These are phyloP conservation scores for Carduelis carduelis DNA, from an alignment of 2,797 vertebrate species.

Conservation along the genomic window DNA sequence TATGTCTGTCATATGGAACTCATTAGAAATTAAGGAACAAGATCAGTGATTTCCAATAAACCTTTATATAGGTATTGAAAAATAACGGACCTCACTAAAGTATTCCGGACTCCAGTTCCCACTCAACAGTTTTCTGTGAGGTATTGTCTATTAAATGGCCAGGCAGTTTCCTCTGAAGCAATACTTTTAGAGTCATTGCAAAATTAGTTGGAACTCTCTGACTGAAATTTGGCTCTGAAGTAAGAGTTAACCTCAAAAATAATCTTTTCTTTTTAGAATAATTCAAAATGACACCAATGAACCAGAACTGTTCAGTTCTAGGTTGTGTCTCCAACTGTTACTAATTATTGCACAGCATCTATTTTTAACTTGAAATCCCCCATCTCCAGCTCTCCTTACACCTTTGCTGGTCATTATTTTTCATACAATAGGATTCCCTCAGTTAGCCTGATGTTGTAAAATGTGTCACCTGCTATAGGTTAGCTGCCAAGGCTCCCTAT, in stretches of 20 bases:
- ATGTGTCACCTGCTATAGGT: not conserved
- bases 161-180: not conserved
- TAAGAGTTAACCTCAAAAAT: constrained; percentile 4
- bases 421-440: not conserved
- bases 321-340: not conserved
- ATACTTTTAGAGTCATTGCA: not conserved
- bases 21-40: not conserved
- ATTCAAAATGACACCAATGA: not conserved
- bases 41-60: not conserved
- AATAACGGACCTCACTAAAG: not conserved
- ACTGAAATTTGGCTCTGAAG: not conserved
- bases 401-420: not conserved
- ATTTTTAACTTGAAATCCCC: not conserved
- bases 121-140: not conserved
- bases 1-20: not conserved
- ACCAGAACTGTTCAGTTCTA: not conserved
- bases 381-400: not conserved
- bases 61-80: not conserved
- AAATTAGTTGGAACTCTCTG: not conserved
- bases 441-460: not conserved
- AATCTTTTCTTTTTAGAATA: not conserved
- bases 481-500: not conserved
- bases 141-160: not conserved
- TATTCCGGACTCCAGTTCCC: not conserved
- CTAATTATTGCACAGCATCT: not conserved